Percentiles rank a stretch among this genome's conserved stretches.
Conservation (phyloP, 1,140 invertebrate species). For the Eriosoma lanigerum region DNA sequence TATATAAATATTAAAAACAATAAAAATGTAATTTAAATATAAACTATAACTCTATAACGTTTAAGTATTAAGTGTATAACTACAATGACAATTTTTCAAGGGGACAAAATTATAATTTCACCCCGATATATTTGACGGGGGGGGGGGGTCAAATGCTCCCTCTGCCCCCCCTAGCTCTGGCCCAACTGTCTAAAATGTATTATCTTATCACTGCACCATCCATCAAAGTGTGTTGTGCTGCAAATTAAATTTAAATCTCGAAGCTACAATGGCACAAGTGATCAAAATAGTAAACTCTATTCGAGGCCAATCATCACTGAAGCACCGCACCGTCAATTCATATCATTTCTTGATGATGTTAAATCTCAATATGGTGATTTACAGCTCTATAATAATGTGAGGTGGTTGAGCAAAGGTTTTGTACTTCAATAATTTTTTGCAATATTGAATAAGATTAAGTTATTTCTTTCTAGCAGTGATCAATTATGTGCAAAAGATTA, state of each 20-base stretch:
- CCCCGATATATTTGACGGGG: too few relatives aligned
- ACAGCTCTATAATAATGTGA: not conserved
- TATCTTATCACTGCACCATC: conserved; percentile 38
- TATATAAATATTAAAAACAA: too few relatives aligned
- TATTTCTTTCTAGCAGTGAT: not conserved
- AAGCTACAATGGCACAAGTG: conserved; percentile 15
- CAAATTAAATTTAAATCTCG: conserved; percentile 23
- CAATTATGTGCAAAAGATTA: not conserved
- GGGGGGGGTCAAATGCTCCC: too few relatives aligned
- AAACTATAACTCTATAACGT: too few relatives aligned
- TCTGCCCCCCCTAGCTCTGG: too few relatives aligned
- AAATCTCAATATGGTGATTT: conserved; percentile 16
- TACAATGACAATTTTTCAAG: too few relatives aligned
- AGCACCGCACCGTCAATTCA: conserved; percentile 20
- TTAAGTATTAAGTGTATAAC: too few relatives aligned
- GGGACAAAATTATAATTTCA: too few relatives aligned
- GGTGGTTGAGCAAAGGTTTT: conserved; percentile 11
- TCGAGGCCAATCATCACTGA: conserved; percentile 2
- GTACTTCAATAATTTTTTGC: conserved; percentile 16
- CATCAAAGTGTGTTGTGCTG: conserved; percentile 28
- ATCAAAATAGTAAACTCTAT: conserved; percentile 37
- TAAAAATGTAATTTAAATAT: too few relatives aligned
- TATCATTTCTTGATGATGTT: conserved; percentile 26
- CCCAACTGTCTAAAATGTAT: too few relatives aligned
- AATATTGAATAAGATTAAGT: not conserved